Evolutionary conservation across 1,140 invertebrate species (phyloP), one percentile per base, ranked within the genome.

Genomic region (Hyphantria cunea): DNA sequence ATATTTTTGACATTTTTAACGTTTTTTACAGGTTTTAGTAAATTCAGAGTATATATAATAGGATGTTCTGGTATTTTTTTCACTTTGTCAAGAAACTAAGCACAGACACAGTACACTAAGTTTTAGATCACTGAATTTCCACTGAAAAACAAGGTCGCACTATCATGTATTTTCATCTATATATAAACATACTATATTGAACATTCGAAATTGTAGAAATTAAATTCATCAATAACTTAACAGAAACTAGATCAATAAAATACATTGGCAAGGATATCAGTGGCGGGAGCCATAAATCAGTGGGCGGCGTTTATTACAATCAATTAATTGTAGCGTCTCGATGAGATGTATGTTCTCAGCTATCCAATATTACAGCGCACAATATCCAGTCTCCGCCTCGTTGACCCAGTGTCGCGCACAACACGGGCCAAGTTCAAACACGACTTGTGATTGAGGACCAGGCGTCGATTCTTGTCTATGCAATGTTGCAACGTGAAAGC

Each of bases 401-500:
- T 70, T 72, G 67, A 76, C 73, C 73, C 62, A 72, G 52, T 68
- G 51, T 61, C 65, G 45, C 14, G 50, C 50, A 34, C 31, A 42
- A 41, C 63, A 54, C 42, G 55, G 64, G 67, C 65, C 67, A 76
- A 70, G 73, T 72, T 76, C 73, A 74, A 50, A 51, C 49, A 42
- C 55, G 55, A 58, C 45, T 58, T 31, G 55, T 58, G 55, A 58
- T 58, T 58, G 55, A 58, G 55, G 48, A 58, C 45, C 33, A 58
- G 33, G 44, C 45, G 45, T 32, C 41, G 41, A 49, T 49, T 58
- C 55, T 49, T 58, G 48, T 60, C 54, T 59, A 61, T 49, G 61
- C 60, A 68, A 60, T 63, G 68, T 74, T 73, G 68, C 62, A 73
- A 66, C 64, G 62, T 63, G 74, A 76, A 69, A 72, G 63, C 50